Conservation (phyloP, 2,888 invertebrate genomes). For the Orthonychiurus folsomi region DNA sequence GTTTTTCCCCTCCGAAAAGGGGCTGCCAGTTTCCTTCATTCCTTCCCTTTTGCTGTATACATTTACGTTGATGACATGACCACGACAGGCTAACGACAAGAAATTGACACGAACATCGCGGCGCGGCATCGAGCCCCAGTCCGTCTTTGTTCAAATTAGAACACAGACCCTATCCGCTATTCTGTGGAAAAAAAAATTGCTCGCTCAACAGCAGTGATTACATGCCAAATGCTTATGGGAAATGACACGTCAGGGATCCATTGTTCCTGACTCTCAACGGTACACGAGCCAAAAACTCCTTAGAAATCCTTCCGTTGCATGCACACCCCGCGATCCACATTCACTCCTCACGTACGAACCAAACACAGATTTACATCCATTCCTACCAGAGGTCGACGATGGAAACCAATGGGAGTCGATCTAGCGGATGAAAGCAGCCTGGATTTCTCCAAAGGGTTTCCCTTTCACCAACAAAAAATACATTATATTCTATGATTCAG, state of each 20-base stretch:
- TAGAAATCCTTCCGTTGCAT: background rate
- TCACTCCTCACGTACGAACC: background rate
- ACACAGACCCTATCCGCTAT: background rate
- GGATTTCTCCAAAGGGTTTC: too few species aligned
- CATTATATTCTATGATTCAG: background rate
- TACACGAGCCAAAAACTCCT: background rate
- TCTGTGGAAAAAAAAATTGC: background rate
- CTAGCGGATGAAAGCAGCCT: too few species aligned
- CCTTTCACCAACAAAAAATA: background rate
- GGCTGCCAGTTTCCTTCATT: too few species aligned
- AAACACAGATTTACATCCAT: background rate
- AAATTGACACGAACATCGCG: background rate
- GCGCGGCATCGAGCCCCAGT: background rate
- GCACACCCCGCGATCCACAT: background rate
- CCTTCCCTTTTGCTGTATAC: too few species aligned
- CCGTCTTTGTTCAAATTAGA: background rate
- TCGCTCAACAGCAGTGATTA: constrained; percentile 6
- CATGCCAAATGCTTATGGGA: constrained; percentile 13
- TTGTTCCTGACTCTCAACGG: constrained; percentile 5
- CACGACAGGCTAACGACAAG: background rate
- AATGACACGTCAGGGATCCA: constrained; percentile 9
- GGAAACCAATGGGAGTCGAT: too few species aligned
- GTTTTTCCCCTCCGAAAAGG: too few species aligned
- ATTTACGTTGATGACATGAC: background rate
- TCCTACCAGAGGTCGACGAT: too few species aligned